phyloP scores from a whole-genome alignment of 2,113 vertebrate genomes.

The Recurvirostra avosetta region DNA sequence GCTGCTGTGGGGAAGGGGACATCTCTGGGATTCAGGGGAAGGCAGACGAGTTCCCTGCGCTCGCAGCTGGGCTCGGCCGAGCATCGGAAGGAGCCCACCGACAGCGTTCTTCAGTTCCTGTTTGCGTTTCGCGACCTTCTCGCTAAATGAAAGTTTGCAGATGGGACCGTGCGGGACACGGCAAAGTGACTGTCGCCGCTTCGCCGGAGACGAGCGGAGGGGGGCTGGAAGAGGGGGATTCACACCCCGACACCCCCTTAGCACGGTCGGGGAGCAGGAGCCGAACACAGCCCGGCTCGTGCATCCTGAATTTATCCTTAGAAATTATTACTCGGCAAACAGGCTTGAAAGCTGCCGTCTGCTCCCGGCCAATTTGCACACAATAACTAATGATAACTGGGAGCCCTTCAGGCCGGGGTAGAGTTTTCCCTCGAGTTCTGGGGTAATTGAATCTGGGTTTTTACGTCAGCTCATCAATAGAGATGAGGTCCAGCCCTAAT shows the following conservation, averaged over 20 bases:
- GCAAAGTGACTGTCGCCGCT: neutral
- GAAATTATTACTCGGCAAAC: neutral
- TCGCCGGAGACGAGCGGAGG: neutral
- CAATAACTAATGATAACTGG: neutral
- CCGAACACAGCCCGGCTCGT: too few relatives aligned
- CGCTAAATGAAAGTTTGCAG: neutral
- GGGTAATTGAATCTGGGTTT: neutral
- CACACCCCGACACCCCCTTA: neutral
- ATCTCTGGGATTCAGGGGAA: neutral
- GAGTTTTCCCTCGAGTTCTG: neutral
- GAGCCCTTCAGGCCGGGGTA: neutral
- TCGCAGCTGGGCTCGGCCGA: accelerated
- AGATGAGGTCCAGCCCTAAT: neutral
- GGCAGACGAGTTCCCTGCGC: neutral
- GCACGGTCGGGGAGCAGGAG: neutral
- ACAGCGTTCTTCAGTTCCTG: neutral
- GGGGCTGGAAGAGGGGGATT: too few relatives aligned
- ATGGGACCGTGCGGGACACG: accelerated
- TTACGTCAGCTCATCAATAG: slow-evolving; percentile 5
- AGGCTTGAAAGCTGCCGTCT: neutral
- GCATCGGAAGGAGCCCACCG: neutral
- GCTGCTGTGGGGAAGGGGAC: neutral
- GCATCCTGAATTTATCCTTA: neutral
- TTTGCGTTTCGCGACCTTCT: neutral
- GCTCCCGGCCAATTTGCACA: neutral